Conservation (phyloP, 2,113 vertebrate genomes). For the Sceloporus tristichus region DNA sequence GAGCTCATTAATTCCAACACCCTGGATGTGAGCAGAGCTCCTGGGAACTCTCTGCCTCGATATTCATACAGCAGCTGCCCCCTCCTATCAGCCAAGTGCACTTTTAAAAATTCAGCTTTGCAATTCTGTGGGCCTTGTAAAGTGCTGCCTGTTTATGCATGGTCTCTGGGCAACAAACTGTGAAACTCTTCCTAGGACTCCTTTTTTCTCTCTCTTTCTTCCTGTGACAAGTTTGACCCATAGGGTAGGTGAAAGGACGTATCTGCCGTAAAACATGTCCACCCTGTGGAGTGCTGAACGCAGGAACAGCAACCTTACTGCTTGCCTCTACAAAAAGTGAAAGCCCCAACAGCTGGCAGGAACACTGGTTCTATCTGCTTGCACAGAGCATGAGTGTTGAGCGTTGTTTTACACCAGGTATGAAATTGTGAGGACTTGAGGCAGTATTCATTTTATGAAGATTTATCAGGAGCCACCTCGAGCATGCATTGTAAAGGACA, state of each 20-base stretch:
- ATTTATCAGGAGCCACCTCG: background rate
- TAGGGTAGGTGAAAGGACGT: constrained; percentile 9
- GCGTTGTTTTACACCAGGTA: background rate
- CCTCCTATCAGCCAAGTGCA: background rate
- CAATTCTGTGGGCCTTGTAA: background rate
- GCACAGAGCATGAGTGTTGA: background rate
- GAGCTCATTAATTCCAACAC: constrained; percentile 11
- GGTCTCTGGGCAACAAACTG: background rate
- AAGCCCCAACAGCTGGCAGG: constrained; percentile 5
- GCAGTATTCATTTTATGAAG: background rate
- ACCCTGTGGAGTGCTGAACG: constrained; percentile 17
- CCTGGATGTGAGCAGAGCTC: background rate
- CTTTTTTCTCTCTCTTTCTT: background rate
- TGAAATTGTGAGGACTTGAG: background rate
- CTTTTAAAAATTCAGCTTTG: background rate
- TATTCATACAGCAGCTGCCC: constrained; percentile 14
- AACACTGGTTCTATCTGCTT: background rate
- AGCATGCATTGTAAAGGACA: background rate
- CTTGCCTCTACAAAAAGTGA: constrained; percentile 5
- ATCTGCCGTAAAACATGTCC: constrained; percentile 7
- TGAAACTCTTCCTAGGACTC: background rate
- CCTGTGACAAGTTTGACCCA: background rate
- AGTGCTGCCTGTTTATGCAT: constrained; percentile 5
- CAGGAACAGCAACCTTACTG: constrained; percentile 4
- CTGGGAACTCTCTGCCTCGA: constrained; percentile 1